Conservation (phyloP, 2,888 invertebrate species). For the Tubulanus polymorphus region DNA sequence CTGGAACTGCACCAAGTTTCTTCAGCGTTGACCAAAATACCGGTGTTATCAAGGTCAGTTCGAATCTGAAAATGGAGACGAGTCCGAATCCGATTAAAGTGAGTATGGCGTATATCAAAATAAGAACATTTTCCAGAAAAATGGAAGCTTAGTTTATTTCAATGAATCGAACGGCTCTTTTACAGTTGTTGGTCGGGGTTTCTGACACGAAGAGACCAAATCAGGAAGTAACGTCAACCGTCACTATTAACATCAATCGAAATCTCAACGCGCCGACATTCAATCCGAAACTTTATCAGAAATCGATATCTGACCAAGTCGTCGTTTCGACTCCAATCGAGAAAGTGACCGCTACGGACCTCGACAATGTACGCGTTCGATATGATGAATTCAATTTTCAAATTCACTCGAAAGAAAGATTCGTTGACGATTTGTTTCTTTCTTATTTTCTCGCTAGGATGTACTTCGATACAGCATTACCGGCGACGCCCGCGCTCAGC, state of each 20-base stretch:
- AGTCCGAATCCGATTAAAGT: too few species aligned
- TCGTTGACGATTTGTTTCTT: not conserved
- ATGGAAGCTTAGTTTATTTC: too few species aligned
- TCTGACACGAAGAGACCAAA: conserved; percentile 13
- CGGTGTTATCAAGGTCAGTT: conserved; percentile 25
- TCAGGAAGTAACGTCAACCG: conserved; percentile 25
- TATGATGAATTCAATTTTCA: too few species aligned
- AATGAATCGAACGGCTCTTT: too few species aligned
- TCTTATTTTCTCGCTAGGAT: conserved; percentile 23
- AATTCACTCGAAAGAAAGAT: too few species aligned
- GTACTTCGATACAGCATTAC: conserved; percentile 24
- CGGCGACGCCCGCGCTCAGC: conserved; percentile 21
- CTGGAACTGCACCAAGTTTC: conserved; percentile 33
- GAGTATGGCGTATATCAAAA: too few species aligned
- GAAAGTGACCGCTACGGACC: not conserved
- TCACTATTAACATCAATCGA: conserved; percentile 32
- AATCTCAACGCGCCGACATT: conserved; percentile 37
- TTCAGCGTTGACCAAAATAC: conserved; percentile 28
- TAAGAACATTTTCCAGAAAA: too few species aligned
- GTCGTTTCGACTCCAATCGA: not conserved
- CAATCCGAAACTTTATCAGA: conserved; percentile 2
- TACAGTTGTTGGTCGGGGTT: not conserved
- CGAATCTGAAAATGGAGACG: conserved; percentile 27
- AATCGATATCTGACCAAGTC: too few species aligned
- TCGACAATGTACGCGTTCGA: too few species aligned